Evolutionary conservation across 2,888 invertebrate genomes (phyloP), one percentile per base, ranked within the genome.

Genomic region (Dolomedes plantarius): DNA sequence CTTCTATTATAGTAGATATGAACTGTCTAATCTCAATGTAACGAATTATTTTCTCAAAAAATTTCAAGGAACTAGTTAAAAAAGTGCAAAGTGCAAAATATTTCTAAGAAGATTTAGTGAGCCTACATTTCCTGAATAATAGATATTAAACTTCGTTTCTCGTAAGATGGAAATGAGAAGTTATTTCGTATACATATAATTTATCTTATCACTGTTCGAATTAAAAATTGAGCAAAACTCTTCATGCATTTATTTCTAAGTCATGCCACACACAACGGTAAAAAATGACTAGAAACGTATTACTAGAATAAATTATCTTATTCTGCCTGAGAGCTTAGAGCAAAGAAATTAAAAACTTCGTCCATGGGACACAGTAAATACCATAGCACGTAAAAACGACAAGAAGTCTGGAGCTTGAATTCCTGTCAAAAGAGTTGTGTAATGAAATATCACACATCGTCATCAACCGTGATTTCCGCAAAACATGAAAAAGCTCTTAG

Each of bases 361-460:
- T 56, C 56, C 56, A 56, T 56, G 7, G 56, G 23, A 56, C 56
- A 56, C 56, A 56, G 56, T 23, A 23, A 23, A 56, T 56, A 56
- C 16, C 11, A 46, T 23, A 56, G 56, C 56, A 56, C 56, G 56
- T 56, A 23, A 23, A 56, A 56, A 56, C 56, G 46, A 56, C 56
- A 23, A 5, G 56, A 56, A 19, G 1, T 56, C 56, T 46, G 46
- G 46, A 46, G 23, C 23, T 23, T 19, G 23, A 2, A 56, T 56
- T 23, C 56, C 56, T 19, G 56, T 56, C 19, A 56, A 23, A 56
- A 19, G 16, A 23, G n/a, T 3, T 1, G 23, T 11, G 19, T 23
- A 23, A 56, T 56, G 11, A 56, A 56, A 56, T 56, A 56, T 56
- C 56, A 19, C 56, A 56, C 56, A 46, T 46, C 16, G 16, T 46